Percentiles rank a stretch among this genome's conserved stretches.
These are phyloP conservation scores for Gonioctena quinquepunctata DNA, from an alignment of 1,140 invertebrate species.

Conservation along the genomic window DNA sequence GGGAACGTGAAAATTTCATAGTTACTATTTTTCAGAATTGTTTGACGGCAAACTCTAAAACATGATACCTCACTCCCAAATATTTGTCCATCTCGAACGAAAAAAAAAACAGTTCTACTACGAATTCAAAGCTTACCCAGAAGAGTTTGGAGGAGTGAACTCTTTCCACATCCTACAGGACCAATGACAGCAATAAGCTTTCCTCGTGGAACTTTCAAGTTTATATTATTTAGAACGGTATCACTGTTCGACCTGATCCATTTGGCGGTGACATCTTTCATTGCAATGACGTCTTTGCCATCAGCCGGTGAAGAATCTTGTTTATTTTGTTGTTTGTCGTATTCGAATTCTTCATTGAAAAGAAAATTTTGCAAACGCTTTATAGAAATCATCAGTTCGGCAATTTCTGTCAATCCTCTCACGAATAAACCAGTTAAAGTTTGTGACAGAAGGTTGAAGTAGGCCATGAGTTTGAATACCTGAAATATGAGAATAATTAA, in stretches of 20 bases:
- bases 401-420: constrained; percentile 65
- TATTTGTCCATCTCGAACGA: too few relatives aligned
- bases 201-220: constrained; percentile 59
- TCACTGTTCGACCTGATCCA: constrained; percentile 51
- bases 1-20: too few relatives aligned
- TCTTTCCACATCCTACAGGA: constrained; percentile 67
- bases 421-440: constrained; percentile 72
- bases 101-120: too few relatives aligned
- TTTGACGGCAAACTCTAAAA: too few relatives aligned
- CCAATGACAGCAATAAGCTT: constrained; percentile 67
- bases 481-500: constrained; percentile 7
- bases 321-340: background rate
- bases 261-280: constrained; percentile 54
- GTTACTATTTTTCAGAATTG: too few relatives aligned
- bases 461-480: constrained; percentile 67
- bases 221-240: constrained; percentile 58
- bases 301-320: background rate
- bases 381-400: constrained; percentile 8
- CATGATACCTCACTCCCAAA: too few relatives aligned
- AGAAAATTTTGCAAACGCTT: constrained; percentile 16
- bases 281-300: background rate
- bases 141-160: constrained; percentile 57
- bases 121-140: constrained; percentile 62
- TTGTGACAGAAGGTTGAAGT: constrained; percentile 65
- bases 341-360: constrained; percentile 15